Evolutionary conservation across 2,888 invertebrate species (phyloP).

Genomic region (Pegoplata infirma): DNA sequence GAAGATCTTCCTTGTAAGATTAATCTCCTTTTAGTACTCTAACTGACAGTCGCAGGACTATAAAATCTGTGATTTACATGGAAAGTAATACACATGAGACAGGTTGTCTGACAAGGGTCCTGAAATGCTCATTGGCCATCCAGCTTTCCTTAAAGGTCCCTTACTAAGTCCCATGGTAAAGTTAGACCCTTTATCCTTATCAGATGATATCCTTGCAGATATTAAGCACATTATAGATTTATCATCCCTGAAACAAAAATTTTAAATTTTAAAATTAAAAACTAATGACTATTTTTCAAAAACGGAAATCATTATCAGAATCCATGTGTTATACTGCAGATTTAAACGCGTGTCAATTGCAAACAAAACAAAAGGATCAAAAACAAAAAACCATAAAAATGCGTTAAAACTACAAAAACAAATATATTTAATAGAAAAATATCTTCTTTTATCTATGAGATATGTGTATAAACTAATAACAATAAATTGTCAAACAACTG

Average conservation of each 20-base stretch:
- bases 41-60: too few relatives aligned
- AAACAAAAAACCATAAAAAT: constrained; percentile 36
- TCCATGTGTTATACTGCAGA: constrained; percentile 42
- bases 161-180: too few relatives aligned
- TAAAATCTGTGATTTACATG: too few relatives aligned
- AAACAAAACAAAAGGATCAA: constrained; percentile 40
- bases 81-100: too few relatives aligned
- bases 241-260: background rate
- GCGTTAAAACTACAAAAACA: constrained; percentile 43
- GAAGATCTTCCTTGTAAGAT: too few relatives aligned
- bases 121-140: too few relatives aligned
- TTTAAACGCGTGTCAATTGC: constrained; percentile 48
- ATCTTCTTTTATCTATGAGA: constrained; percentile 5
- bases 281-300: constrained; percentile 41
- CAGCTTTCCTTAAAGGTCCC: too few relatives aligned
- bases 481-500: constrained; percentile 58
- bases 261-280: constrained; percentile 50
- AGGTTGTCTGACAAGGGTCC: too few relatives aligned
- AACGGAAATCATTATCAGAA: constrained; percentile 40
- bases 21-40: too few relatives aligned
- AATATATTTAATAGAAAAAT: constrained; percentile 26
- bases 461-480: constrained; percentile 49
- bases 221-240: too few relatives aligned
- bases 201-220: too few relatives aligned
- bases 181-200: too few relatives aligned